Conservation (phyloP, 2,888 invertebrate genomes). For the Nesidiocoris tenuis region DNA sequence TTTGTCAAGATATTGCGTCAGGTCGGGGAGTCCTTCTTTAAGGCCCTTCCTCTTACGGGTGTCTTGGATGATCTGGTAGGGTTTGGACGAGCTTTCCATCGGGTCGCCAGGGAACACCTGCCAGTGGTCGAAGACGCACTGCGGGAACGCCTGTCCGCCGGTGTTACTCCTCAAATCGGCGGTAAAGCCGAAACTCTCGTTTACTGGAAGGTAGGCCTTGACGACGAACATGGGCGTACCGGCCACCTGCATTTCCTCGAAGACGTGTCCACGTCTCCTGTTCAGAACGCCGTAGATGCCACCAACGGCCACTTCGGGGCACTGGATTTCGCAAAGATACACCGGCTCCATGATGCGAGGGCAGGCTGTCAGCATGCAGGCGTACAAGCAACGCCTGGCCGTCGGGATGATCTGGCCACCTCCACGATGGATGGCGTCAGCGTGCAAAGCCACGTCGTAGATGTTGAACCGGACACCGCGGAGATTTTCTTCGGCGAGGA, state of each 20-base stretch:
- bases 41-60: conserved; percentile 99
- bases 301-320: conserved; percentile 92
- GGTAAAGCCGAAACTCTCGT: conserved; percentile 99
- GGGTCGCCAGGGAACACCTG: conserved; percentile 96
- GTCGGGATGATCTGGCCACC: conserved; percentile 99
- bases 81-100: conserved; percentile 71
- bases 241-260: conserved; percentile 91
- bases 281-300: conserved; percentile 98
- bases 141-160: conserved; percentile 99
- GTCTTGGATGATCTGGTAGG: conserved; percentile 78
- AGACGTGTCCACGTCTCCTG: conserved; percentile 94
- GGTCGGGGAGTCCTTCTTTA: conserved; percentile 94
- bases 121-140: conserved; percentile 99
- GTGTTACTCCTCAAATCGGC: conserved; percentile 95
- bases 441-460: conserved; percentile 97
- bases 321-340: conserved; percentile 99
- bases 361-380: conserved; percentile 86
- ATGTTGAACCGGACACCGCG: conserved; percentile 94
- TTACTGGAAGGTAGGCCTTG: conserved; percentile 98
- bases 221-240: conserved; percentile 99
- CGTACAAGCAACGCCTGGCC: conserved; percentile 95
- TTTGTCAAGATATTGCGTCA: conserved; percentile 96
- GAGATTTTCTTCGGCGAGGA: conserved; percentile 97
- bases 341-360: conserved; percentile 98
- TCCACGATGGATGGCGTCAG: conserved; percentile 99